Percentiles rank a stretch among this genome's conserved stretches.
Evolutionary conservation across 2,797 vertebrate genomes (phyloP).

Genomic region (Bryconaethiops microstoma): DNA sequence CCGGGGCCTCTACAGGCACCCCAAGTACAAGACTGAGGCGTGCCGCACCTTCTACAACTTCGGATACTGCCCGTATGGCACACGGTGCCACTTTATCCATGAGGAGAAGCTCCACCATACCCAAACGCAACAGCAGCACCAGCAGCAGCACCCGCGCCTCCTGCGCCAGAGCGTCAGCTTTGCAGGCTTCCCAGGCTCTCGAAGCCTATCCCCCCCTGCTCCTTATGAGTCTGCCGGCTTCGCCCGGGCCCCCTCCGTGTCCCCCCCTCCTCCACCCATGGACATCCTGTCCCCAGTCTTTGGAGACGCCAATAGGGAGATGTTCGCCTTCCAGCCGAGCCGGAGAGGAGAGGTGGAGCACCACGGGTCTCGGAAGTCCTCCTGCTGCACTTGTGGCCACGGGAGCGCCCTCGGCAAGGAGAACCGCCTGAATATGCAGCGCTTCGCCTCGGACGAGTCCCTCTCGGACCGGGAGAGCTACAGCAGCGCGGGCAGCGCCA

Average conservation of each 20-base stretch:
- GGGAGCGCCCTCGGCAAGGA: constrained; percentile 69
- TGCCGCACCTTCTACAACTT: constrained; percentile 93
- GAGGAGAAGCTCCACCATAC: constrained; percentile 72
- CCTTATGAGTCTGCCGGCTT: constrained; percentile 76
- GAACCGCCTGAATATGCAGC: constrained; percentile 68
- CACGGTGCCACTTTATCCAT: constrained; percentile 91
- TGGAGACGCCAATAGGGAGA: constrained; percentile 59
- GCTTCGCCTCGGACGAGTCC: constrained; percentile 83
- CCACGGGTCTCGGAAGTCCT: constrained; percentile 71
- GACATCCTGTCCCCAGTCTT: constrained; percentile 77
- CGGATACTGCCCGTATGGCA: constrained; percentile 89
- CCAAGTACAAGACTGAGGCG: constrained; percentile 92
- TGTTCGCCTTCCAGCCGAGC: constrained; percentile 72
- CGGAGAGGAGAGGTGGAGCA: constrained; percentile 70
- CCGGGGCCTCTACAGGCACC: constrained; percentile 85
- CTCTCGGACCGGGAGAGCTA: constrained; percentile 83
- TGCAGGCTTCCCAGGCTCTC: constrained; percentile 78
- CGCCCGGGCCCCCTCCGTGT: constrained; percentile 80
- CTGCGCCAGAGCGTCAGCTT: constrained; percentile 89
- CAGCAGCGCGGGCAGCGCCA: constrained; percentile 85
- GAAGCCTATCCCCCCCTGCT: constrained; percentile 78
- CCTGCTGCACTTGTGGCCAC: constrained; percentile 78
- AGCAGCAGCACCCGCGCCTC: constrained; percentile 70
- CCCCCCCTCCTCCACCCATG: constrained; percentile 73
- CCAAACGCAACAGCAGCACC: not conserved